Percentiles rank a stretch among this genome's conserved stretches.
These are phyloP conservation scores for Aselliscus stoliczkanus DNA, from an alignment of 2,797 vertebrate genomes.

Conservation along the genomic window DNA sequence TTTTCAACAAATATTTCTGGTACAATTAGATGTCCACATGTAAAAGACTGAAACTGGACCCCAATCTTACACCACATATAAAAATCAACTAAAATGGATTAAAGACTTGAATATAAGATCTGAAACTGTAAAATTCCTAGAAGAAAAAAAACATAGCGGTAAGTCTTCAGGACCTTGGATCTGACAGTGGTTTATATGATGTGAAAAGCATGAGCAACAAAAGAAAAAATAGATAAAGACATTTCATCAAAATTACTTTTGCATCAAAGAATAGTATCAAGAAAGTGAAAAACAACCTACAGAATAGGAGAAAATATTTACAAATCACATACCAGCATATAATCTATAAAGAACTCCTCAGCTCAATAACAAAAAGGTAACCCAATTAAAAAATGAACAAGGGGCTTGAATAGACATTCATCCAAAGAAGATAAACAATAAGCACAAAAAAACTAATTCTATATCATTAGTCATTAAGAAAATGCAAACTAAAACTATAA, in stretches of 20 bases:
- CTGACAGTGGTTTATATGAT: not conserved
- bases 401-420: not conserved
- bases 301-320: not conserved
- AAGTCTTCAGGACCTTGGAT: not conserved
- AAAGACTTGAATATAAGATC: not conserved
- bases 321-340: not conserved
- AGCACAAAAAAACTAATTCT: not conserved
- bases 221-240: not conserved
- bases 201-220: not conserved
- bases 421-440: not conserved
- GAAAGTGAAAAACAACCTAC: not conserved
- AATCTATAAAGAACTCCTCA: not conserved
- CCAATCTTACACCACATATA: not conserved
- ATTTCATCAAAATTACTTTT: not conserved
- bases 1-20: not conserved
- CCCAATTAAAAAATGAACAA: not conserved
- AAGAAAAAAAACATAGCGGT: not conserved
- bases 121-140: not conserved
- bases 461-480: not conserved
- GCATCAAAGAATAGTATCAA: not conserved
- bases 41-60: not conserved
- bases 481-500: not conserved
- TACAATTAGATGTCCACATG: not conserved
- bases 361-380: not conserved
- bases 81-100: not conserved